phyloP scores from a whole-genome alignment of 2,113 vertebrate genomes.

The Numida meleagris region DNA sequence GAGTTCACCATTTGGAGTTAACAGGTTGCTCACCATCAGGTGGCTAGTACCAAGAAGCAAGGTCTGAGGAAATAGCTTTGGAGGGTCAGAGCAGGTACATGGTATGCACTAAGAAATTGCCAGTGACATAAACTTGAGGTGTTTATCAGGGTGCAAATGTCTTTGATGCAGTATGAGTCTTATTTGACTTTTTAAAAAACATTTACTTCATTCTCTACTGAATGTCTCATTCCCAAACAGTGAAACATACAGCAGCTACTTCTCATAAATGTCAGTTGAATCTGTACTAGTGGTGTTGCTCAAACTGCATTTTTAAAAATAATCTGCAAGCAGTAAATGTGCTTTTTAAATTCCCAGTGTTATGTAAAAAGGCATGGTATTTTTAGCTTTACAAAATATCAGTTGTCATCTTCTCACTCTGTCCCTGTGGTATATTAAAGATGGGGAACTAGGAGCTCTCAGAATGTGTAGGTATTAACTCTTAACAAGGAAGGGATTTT shows the following conservation, averaged over 20 bases:
- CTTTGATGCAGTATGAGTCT: background rate
- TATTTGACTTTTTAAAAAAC: background rate
- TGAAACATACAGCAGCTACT: constrained; percentile 31
- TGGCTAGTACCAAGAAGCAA: background rate
- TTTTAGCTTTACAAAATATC: constrained; percentile 64
- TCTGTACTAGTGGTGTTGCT: constrained; percentile 39
- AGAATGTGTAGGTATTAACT: background rate
- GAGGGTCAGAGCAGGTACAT: background rate
- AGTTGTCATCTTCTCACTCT: constrained; percentile 56
- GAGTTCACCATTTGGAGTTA: background rate
- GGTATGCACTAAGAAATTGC: background rate
- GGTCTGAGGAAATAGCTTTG: background rate
- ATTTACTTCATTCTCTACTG: background rate
- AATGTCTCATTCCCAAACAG: constrained; percentile 14
- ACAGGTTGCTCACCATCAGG: background rate
- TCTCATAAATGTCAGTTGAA: constrained; percentile 49
- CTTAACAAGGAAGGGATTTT: background rate
- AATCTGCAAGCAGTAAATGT: constrained; percentile 50
- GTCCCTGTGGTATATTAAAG: constrained; percentile 14
- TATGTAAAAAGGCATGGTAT: constrained; percentile 64
- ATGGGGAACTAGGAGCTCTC: background rate
- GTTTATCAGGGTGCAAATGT: background rate
- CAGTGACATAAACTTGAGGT: background rate
- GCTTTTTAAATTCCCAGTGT: constrained; percentile 47
- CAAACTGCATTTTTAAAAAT: constrained; percentile 63